phyloP scores from a whole-genome alignment of 2,797 vertebrate genomes.

The Valencia hispanica region DNA sequence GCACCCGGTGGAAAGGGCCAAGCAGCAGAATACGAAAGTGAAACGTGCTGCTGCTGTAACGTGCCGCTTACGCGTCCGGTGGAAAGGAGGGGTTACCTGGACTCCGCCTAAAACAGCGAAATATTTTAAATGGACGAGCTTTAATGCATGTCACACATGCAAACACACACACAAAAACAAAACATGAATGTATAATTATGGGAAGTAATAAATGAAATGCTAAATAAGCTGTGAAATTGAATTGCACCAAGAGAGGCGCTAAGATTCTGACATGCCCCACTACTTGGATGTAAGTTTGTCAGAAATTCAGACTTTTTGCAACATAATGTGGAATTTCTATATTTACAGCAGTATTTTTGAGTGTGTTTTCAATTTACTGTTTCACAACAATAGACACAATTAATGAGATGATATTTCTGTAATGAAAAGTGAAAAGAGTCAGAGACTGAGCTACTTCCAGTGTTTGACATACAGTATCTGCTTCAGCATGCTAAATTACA shows the following conservation, averaged over 20 bases:
- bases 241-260: background rate
- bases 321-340: background rate
- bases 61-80: no score
- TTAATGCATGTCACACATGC: background rate
- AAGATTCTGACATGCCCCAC: background rate
- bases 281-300: background rate
- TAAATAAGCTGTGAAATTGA: background rate
- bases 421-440: background rate
- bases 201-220: background rate
- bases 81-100: no score
- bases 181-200: background rate
- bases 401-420: background rate
- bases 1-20: no score
- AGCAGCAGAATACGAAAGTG: no score
- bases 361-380: background rate
- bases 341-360: background rate
- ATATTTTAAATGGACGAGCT: background rate
- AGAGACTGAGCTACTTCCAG: background rate
- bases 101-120: background rate
- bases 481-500: background rate
- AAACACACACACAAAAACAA: no score
- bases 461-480: background rate
- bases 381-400: background rate
- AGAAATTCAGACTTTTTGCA: background rate
- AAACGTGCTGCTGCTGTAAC: no score